Evolutionary conservation across 2,113 vertebrate species (phyloP).

Genomic region (Arvicanthis niloticus): DNA sequence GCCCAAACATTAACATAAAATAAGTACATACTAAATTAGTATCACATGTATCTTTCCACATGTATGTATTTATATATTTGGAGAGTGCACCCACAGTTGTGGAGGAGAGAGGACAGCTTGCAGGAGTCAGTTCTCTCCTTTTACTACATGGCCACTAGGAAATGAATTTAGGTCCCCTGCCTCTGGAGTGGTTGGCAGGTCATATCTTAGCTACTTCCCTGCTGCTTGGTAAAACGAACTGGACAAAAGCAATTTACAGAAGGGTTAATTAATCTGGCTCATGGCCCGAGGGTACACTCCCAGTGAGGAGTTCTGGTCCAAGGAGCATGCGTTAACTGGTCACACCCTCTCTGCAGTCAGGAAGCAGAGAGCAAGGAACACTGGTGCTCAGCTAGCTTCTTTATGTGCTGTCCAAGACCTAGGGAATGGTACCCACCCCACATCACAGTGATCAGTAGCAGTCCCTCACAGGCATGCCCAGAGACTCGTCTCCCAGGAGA

Average conservation of each 20-base stretch:
- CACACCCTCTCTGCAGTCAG: neutral
- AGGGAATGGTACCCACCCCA: neutral
- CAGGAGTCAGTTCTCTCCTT: neutral
- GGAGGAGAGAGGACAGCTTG: neutral
- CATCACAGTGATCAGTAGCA: no score
- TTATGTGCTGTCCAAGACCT: neutral
- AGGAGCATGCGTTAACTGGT: neutral
- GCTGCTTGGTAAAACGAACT: neutral
- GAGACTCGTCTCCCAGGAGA: neutral
- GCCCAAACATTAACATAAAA: neutral
- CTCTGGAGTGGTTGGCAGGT: neutral
- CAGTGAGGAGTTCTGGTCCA: neutral
- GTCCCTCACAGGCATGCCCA: neutral
- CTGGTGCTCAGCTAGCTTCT: neutral
- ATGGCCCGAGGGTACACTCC: neutral
- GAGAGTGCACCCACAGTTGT: accelerated
- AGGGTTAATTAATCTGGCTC: neutral
- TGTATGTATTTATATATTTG: neutral
- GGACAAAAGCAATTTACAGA: neutral
- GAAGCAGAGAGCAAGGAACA: neutral
- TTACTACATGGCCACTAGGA: neutral
- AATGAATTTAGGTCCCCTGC: neutral
- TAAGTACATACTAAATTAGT: neutral
- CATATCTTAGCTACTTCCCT: neutral
- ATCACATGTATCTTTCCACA: no score